Conservation (phyloP, 1,140 invertebrate species). For the Physella acuta region DNA sequence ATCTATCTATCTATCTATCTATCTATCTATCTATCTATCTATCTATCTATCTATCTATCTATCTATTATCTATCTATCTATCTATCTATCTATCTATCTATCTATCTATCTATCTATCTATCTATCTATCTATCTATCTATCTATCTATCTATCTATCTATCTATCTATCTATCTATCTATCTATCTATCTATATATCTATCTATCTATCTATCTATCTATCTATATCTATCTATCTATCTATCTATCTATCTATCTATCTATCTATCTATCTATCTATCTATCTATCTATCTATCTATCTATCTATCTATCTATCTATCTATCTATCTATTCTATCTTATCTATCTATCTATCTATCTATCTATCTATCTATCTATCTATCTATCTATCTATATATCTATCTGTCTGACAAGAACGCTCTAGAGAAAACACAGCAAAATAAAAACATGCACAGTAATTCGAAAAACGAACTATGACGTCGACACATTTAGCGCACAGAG, state of each 20-base stretch:
- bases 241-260: conserved; percentile 15
- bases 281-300: conserved; percentile 3
- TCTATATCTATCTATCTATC: conserved; percentile 18
- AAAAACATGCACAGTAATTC: no score
- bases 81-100: conserved; percentile 12
- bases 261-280: conserved; percentile 11
- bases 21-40: conserved; percentile 1
- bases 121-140: conserved; percentile 17
- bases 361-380: neutral
- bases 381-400: neutral
- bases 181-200: conserved; percentile 19
- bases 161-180: conserved; percentile 18
- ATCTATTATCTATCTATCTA: neutral
- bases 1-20: conserved; percentile 1
- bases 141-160: conserved; percentile 16
- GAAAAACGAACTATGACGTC: no score
- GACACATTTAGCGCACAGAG: no score
- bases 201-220: conserved; percentile 18
- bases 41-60: neutral
- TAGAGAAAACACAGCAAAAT: no score
- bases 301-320: neutral
- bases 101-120: conserved; percentile 17
- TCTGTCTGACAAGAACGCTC: no score
- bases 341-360: neutral
- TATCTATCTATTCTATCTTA: neutral